These are phyloP conservation scores for Linyphia triangularis DNA, from an alignment of 2,888 invertebrate species.

Conservation along the genomic window DNA sequence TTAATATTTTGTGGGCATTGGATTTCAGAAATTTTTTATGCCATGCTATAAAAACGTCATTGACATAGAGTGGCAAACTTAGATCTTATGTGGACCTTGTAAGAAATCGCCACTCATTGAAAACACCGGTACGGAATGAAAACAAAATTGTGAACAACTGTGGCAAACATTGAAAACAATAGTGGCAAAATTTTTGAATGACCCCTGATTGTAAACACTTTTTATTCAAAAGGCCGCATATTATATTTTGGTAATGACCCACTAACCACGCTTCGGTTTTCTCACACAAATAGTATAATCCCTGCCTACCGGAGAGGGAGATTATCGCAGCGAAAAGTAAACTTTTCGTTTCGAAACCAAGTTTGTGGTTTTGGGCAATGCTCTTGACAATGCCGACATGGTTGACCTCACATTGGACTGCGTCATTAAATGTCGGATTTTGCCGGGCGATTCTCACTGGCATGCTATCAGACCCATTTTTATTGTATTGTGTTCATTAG, in stretches of 20 bases:
- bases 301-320: background rate
- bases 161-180: background rate
- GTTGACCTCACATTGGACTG: conserved; percentile 55
- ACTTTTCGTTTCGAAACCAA: conserved; percentile 17
- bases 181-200: background rate
- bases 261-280: conserved; percentile 21
- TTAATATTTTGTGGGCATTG: too few relatives aligned
- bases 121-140: too few relatives aligned
- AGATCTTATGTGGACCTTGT: too few relatives aligned
- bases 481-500: background rate
- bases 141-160: too few relatives aligned
- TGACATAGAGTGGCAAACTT: too few relatives aligned
- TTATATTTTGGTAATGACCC: conserved; percentile 40
- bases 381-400: conserved; percentile 49
- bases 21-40: too few relatives aligned
- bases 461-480: conserved; percentile 6
- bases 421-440: conserved; percentile 46
- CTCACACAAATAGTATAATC: conserved; percentile 21
- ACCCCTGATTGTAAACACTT: too few relatives aligned
- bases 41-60: too few relatives aligned
- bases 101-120: too few relatives aligned
- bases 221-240: conserved; percentile 12
- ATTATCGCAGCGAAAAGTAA: conserved; percentile 27
- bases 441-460: conserved; percentile 21
- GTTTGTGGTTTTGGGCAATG: background rate